Base-by-base conservation (phyloP, 2,113 vertebrate species). In the Tetraodon nigroviridis region DNA sequence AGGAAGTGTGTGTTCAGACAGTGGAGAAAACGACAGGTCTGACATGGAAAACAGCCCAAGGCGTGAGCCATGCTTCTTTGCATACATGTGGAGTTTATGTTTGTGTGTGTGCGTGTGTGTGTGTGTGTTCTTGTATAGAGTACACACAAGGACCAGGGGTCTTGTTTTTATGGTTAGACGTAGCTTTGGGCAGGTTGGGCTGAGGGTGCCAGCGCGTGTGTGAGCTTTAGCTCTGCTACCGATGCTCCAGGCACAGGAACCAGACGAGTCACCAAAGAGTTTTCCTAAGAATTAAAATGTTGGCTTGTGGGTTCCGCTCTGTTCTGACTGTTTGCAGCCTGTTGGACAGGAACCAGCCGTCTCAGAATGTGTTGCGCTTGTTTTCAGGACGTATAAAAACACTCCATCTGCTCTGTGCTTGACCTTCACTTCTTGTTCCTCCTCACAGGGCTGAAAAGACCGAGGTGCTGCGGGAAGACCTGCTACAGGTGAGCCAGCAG, bases 381-480 rank as follows among this genome's bases (percentile, higher is more conserved):
- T 27, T 27, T 52, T 1, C 24, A 27, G 24, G 2, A 27, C 24
- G 7, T 27, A 4, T 48, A 8, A 46, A 46, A 46, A n/a, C 6
- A 7, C 13, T n/a, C 2, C 44, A 18, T 60, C 11, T 45, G 47
- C 14, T 70, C 60, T 54, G n/a, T 42, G 4, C 61, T 58, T 75
- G 20, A 78, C 24, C 21, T 16, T 53, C 40, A 41, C 0, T 71
- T 24, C 78, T 62, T 69, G 51, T 76, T 78, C 81, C 42, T 67
- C 18, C 76, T 76, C 55, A 64, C 86, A 99, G 97, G 86, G 97
- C 96, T 13, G 97, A 98, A 88, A 99, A 95, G 80, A 99, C 97
- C 0, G 97, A 99, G 80, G 97, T 98, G 8, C 92, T 98, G 76
- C 97, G 92, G 54, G 96, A 99, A 76, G 97, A 99, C 84, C 92